Base-by-base conservation (phyloP, 2,113 vertebrate genomes). In the Pterophyllum scalare region DNA sequence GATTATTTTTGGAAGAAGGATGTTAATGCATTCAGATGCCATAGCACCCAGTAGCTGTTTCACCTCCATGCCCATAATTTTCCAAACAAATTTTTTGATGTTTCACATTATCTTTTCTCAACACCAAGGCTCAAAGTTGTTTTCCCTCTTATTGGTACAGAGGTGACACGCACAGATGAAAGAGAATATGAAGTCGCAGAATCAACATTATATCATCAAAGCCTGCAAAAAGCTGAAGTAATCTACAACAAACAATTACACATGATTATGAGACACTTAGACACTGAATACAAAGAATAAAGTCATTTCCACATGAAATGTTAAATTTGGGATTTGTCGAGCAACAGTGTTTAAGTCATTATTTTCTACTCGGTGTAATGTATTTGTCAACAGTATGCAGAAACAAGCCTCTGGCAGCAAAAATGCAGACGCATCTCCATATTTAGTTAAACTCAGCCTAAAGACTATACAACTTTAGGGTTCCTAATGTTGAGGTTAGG, bases 391-490 rank as follows among this genome's bases (percentile, higher is more conserved):
- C 65, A 84, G 77, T 49, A 58, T 35, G 80, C 57, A 81, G 60
- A 86, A 62, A 76, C 76, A 80, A 87, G 90, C 91, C 77, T 61
- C 75, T 81, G 83, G 89, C 87, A 87, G 62, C 17, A 22, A 77
- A 77, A 43, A 78, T 13, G 12, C 79, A 81, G 33, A 54, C 49
- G 75, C 81, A 90, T 88, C 83, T 90, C 90, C 80, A 57, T 46
- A 81, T 92, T 94, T 93, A 93, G 93, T 84, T 87, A 85, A 92
- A 85, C 87, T 90, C 31, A 78, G 87, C 87, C 87, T 28, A 75
- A 65, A 84, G 92, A 76, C 60, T 28, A 46, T 79, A 49, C 82
- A 83, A 89, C 82, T 91, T 90, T 90, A 94, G 75, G 75, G 58
- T 74, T 67, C 28, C 64, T 79, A 40, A 72, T 83, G 75, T 81